Base-by-base conservation (phyloP, 2,888 invertebrate genomes). In the Alsophila aescularia region DNA sequence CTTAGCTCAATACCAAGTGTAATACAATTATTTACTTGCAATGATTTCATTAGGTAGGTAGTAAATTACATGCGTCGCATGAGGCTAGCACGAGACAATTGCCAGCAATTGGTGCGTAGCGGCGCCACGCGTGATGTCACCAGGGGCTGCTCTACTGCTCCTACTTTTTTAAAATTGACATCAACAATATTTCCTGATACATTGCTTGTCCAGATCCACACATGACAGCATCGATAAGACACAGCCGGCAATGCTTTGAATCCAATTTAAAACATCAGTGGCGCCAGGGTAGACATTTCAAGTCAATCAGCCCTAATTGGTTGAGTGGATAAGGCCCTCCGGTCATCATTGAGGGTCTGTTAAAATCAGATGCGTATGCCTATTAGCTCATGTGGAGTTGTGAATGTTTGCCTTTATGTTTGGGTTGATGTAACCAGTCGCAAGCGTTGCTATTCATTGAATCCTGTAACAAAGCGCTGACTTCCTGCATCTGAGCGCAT, bases 71-170 rank as follows among this genome's bases (percentile, higher is more conserved):
- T 66, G 74, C 69, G 73, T 69, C 72, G 70, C 68, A 66, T 39
- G 36, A 54, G 35, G 40, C 40, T 69, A 72, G 80, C 78, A 75
- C 78, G 81, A 83, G 87, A 85, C 90, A 90, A 90, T 88, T 90
- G 88, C 70, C 59, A 60, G 64, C 85, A 90, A 90, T 90, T 90
- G 87, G 82, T 80, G 80, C 81, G 79, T 66, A 75, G 76, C 78
- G 88, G 89, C 90, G 89, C 89, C 89, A 81, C 58, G 67, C 70
- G 79, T 90, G 90, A 90, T 89, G 89, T 90, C 90, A 90, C 75
- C 82, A 58, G 57, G 64, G 41, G 60, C 65, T 64, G 66, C 63
- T 66, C 61, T 64, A 59, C 60, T 61, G 69, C 56, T 67, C 55
- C 52, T 32, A 50, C 50, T 58, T 43, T 55, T 48, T 53, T 51